phyloP scores from a whole-genome alignment of 1,140 invertebrate genomes.

The Cyphomyrmex costatus region DNA sequence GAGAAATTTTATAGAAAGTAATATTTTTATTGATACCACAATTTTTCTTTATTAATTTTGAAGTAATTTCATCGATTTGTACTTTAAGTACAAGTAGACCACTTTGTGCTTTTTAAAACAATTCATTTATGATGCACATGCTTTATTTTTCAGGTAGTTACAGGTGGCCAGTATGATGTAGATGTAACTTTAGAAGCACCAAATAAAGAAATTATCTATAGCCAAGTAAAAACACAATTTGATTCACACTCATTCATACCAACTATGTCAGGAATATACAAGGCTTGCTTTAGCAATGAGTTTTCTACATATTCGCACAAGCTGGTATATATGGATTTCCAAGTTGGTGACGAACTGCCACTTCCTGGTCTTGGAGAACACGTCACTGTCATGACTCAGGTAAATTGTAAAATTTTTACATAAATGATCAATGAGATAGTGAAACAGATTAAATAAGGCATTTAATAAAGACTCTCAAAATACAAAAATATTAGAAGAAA shows the following conservation, averaged over 20 bases:
- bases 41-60: neutral
- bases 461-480: too few species aligned
- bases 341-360: slow-evolving; percentile 96
- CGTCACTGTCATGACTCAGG: slow-evolving; percentile 97
- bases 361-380: slow-evolving; percentile 96
- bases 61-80: neutral
- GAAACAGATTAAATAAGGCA: too few species aligned
- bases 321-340: slow-evolving; percentile 99
- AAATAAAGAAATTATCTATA: slow-evolving; percentile 95
- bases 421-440: too few species aligned
- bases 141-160: slow-evolving; percentile 94
- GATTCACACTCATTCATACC: slow-evolving; percentile 96
- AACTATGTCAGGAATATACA: slow-evolving; percentile 92
- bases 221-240: slow-evolving; percentile 97
- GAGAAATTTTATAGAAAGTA: neutral
- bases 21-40: neutral
- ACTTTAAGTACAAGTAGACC: neutral
- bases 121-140: neutral
- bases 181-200: slow-evolving; percentile 97
- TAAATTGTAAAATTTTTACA: slow-evolving; percentile 86
- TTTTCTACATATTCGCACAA: slow-evolving; percentile 99
- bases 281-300: slow-evolving; percentile 99
- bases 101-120: slow-evolving; percentile 17
- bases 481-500: too few species aligned
- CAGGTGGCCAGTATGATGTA: slow-evolving; percentile 99